Conservation (phyloP, 1,140 invertebrate species). For the Drosophila ambigua region DNA sequence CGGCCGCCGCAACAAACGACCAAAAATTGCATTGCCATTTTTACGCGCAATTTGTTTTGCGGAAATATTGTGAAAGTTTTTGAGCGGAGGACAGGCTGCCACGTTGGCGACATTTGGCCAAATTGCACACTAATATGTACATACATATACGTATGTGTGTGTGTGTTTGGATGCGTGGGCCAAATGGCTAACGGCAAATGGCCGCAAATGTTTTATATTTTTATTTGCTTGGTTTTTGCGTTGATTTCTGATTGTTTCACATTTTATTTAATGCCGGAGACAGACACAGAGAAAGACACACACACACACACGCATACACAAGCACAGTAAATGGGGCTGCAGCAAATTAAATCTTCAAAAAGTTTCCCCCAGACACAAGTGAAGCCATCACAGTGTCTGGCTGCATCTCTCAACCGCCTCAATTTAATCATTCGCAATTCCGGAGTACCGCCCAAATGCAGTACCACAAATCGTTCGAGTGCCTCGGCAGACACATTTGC, state of each 20-base stretch:
- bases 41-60: constrained; percentile 82
- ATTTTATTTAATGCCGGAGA: constrained; percentile 73
- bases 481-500: constrained; percentile 51
- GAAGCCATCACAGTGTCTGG: constrained; percentile 56
- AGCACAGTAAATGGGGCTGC: no score
- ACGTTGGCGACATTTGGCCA: constrained; percentile 80
- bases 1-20: constrained; percentile 80
- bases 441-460: constrained; percentile 68
- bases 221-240: constrained; percentile 74
- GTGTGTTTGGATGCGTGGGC: constrained; percentile 12
- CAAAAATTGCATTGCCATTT: constrained; percentile 82
- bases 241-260: constrained; percentile 81
- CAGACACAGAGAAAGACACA: constrained; percentile 7
- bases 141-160: constrained; percentile 4
- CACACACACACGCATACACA: no score
- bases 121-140: constrained; percentile 75
- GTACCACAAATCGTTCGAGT: constrained; percentile 75
- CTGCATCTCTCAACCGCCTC: constrained; percentile 46
- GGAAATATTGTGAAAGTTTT: constrained; percentile 82
- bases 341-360: constrained; percentile 16
- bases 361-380: constrained; percentile 37
- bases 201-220: constrained; percentile 75
- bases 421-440: constrained; percentile 69
- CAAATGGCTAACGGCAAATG: constrained; percentile 70
- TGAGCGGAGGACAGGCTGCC: constrained; percentile 62